These are phyloP conservation scores for Acheta domesticus DNA, from an alignment of 2,888 invertebrate genomes.

Conservation along the genomic window DNA sequence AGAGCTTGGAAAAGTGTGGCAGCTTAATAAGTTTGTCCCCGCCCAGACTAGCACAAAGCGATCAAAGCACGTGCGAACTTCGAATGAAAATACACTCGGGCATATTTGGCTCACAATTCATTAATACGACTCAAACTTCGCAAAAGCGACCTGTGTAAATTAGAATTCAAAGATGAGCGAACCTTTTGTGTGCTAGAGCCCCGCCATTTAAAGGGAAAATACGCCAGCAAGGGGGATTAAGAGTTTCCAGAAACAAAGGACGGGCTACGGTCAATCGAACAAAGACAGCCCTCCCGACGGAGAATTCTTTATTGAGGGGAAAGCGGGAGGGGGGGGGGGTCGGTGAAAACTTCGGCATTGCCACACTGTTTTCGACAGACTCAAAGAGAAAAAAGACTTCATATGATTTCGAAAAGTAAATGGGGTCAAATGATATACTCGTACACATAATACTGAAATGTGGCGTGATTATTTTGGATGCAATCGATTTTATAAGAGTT, in stretches of 20 bases:
- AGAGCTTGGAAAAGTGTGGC: not conserved
- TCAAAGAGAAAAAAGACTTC: not conserved
- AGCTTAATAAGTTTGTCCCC: not conserved
- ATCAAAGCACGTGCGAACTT: conserved; percentile 6
- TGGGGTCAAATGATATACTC: too few relatives aligned
- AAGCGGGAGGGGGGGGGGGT: not conserved
- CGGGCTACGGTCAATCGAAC: conserved; percentile 9
- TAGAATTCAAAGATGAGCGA: conserved; percentile 18
- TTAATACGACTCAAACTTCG: conserved; percentile 4
- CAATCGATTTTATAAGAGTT: too few relatives aligned
- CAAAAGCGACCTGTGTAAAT: conserved; percentile 1
- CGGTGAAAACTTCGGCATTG: not conserved
- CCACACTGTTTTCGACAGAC: not conserved
- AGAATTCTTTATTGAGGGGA: not conserved
- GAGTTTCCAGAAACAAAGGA: conserved; percentile 9
- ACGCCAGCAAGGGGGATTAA: conserved; percentile 1
- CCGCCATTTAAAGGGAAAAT: not conserved
- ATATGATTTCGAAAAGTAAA: too few relatives aligned
- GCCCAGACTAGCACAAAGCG: not conserved
- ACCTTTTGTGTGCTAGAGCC: conserved; percentile 6
- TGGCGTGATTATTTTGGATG: too few relatives aligned
- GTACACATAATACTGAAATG: too few relatives aligned
- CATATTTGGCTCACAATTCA: not conserved
- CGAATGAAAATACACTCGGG: not conserved
- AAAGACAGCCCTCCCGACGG: not conserved